Conservation (phyloP, 2,797 vertebrate species). For the Crenuchus spilurus region DNA sequence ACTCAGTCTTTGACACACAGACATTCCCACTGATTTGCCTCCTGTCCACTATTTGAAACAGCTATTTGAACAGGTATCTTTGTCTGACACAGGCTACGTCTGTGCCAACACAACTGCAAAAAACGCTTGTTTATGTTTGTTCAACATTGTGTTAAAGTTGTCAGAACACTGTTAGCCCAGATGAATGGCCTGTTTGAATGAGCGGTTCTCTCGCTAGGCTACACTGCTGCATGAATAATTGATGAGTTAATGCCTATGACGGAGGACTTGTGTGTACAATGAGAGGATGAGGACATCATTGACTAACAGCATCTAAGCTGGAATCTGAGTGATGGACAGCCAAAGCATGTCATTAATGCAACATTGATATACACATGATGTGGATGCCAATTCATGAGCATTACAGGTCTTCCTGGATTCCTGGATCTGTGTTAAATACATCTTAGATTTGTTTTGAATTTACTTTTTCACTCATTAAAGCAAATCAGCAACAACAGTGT, state of each 20-base stretch:
- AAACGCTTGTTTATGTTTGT: constrained; percentile 38
- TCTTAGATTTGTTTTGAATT: no score
- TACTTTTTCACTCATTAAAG: no score
- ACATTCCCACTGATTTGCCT: no score
- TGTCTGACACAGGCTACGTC: constrained; percentile 14
- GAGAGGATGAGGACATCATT: neutral
- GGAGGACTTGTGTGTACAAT: constrained; percentile 43
- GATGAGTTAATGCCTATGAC: constrained; percentile 40
- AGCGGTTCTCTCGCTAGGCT: constrained; percentile 38
- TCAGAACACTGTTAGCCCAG: constrained; percentile 40
- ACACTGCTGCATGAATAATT: constrained; percentile 52
- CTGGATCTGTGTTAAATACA: no score
- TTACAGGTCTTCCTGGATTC: neutral
- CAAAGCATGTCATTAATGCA: neutral
- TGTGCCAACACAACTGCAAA: neutral
- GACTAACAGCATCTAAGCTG: neutral
- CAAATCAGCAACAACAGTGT: no score
- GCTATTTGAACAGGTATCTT: constrained; percentile 10
- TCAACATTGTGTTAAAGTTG: constrained; percentile 43
- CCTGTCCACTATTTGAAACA: neutral
- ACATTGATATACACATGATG: neutral
- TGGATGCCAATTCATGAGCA: neutral
- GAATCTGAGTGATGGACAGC: no score
- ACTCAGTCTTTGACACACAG: no score
- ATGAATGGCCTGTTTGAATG: constrained; percentile 44